Evolutionary conservation across 2,797 vertebrate species (phyloP).

Genomic region (Carduelis carduelis): DNA sequence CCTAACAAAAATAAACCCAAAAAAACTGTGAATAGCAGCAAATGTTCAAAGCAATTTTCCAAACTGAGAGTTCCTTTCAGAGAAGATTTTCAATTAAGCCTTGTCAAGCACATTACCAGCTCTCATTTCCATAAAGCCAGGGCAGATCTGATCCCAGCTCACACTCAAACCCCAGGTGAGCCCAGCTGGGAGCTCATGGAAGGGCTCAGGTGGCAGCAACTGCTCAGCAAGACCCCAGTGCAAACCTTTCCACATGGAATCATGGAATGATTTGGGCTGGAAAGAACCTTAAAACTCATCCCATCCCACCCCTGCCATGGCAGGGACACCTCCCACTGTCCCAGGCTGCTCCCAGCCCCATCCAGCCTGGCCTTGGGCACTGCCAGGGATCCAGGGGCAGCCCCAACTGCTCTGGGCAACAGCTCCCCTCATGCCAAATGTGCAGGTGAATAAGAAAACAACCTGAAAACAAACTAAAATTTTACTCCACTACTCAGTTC

Average conservation of each 20-base stretch:
- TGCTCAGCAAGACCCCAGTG: neutral
- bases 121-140: neutral
- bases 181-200: neutral
- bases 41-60: neutral
- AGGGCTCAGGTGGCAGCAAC: neutral
- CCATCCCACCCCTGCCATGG: accelerated
- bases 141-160: neutral
- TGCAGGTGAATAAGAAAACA: neutral
- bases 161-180: neutral
- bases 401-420: neutral
- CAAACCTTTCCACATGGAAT: neutral
- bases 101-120: neutral
- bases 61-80: neutral
- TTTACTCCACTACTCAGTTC: neutral
- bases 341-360: neutral
- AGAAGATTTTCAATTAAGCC: neutral
- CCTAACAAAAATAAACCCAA: neutral
- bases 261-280: neutral
- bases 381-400: neutral
- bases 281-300: neutral
- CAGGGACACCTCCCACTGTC: neutral
- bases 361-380: neutral
- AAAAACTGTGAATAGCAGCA: neutral
- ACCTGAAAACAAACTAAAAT: neutral
- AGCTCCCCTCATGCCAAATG: neutral